phyloP scores from a whole-genome alignment of 1,140 invertebrate species.

The Trinorchestia longiramus region DNA sequence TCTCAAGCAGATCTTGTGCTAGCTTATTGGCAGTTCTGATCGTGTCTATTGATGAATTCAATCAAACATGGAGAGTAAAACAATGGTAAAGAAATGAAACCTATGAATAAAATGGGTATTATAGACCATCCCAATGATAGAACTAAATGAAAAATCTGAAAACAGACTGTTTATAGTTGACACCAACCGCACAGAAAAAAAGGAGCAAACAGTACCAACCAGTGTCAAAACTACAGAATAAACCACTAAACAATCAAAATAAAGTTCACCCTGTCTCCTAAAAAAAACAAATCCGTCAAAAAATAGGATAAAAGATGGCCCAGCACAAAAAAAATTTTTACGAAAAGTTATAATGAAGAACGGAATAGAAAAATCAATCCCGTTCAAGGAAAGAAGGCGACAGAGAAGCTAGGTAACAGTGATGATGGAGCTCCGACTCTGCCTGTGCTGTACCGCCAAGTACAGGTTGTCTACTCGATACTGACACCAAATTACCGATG shows the following conservation, averaged over 20 bases:
- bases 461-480: neutral
- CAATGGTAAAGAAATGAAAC: neutral
- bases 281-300: neutral
- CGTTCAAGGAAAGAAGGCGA: too few relatives aligned
- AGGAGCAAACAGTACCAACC: neutral
- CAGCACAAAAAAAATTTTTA: neutral
- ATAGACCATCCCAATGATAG: neutral
- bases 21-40: neutral
- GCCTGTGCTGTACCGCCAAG: neutral
- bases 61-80: neutral
- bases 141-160: neutral
- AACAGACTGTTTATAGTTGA: neutral
- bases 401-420: neutral
- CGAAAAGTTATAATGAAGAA: neutral
- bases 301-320: neutral
- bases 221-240: neutral
- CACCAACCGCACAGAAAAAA: neutral
- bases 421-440: neutral
- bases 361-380: neutral
- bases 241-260: neutral
- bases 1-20: neutral
- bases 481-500: neutral
- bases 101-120: neutral
- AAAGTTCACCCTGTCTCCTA: neutral
- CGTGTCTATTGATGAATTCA: neutral